Percentiles rank a stretch among this genome's conserved stretches.
phyloP scores from a whole-genome alignment of 92 coral and sea anemone species.

The Porites divaricata region DNA sequence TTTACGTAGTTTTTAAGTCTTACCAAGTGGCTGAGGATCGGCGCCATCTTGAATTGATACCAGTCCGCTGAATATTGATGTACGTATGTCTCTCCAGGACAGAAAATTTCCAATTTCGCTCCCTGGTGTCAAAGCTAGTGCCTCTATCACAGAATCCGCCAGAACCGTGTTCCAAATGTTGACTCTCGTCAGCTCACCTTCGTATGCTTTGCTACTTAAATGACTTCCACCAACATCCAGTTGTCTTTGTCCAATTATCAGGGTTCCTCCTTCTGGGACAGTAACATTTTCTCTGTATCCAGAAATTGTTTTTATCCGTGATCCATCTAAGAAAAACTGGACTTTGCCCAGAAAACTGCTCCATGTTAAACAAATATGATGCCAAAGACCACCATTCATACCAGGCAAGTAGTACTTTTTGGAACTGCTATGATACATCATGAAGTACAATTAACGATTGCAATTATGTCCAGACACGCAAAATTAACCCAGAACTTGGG shows the following conservation, averaged over 20 bases:
- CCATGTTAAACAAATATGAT: conserved; percentile 28
- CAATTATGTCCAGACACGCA: neutral
- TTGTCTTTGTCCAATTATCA: conserved; percentile 13
- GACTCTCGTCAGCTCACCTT: neutral
- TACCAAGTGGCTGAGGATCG: conserved; percentile 1
- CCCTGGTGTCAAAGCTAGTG: conserved; percentile 9
- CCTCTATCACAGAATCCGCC: conserved; percentile 6
- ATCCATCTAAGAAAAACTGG: conserved; percentile 7
- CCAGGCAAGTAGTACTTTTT: neutral
- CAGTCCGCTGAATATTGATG: neutral
- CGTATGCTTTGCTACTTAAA: neutral
- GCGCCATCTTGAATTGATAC: neutral
- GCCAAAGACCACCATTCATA: conserved; percentile 7
- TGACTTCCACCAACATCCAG: neutral
- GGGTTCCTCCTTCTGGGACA: conserved; percentile 11
- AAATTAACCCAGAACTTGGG: too few relatives aligned
- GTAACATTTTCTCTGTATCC: neutral
- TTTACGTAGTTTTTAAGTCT: neutral
- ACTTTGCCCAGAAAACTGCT: conserved; percentile 6
- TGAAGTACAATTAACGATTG: neutral
- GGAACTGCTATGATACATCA: neutral
- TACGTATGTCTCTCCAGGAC: conserved; percentile 31
- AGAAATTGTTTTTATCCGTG: neutral
- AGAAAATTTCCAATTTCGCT: conserved; percentile 24
- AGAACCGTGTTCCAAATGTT: conserved; percentile 23